Evolutionary conservation across 2,113 vertebrate species (phyloP).

Genomic region (Colaptes auratus): DNA sequence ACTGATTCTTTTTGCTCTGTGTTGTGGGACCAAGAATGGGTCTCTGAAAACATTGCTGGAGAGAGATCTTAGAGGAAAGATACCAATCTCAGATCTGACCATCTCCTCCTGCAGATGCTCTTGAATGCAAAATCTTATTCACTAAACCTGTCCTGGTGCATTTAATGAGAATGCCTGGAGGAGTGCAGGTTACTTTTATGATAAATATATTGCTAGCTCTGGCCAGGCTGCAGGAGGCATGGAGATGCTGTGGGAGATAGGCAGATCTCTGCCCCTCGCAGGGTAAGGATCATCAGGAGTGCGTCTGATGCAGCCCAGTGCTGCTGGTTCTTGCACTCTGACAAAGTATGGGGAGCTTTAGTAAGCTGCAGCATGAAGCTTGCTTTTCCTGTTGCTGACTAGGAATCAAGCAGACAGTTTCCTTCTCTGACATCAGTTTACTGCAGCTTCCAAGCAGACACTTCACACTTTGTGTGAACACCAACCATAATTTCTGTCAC

Average conservation of each 20-base stretch:
- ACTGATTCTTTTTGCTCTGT: neutral
- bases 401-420: constrained; percentile 4
- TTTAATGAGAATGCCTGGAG: constrained; percentile 12
- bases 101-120: neutral
- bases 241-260: constrained; percentile 19
- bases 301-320: neutral
- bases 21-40: neutral
- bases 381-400: constrained; percentile 13
- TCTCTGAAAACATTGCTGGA: neutral
- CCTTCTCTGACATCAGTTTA: constrained; percentile 39
- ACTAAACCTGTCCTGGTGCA: neutral
- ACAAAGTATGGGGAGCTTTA: neutral
- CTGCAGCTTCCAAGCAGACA: constrained; percentile 37
- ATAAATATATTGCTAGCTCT: constrained; percentile 15
- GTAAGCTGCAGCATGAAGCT: neutral
- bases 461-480: constrained; percentile 43
- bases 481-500: constrained; percentile 59
- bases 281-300: neutral
- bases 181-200: neutral
- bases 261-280: neutral
- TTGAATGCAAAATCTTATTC: constrained; percentile 22
- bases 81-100: neutral
- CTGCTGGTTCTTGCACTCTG: neutral
- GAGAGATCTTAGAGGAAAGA: neutral
- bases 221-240: neutral